These are phyloP conservation scores for Pao palembangensis DNA, from an alignment of 2,113 vertebrate species.

Conservation along the genomic window DNA sequence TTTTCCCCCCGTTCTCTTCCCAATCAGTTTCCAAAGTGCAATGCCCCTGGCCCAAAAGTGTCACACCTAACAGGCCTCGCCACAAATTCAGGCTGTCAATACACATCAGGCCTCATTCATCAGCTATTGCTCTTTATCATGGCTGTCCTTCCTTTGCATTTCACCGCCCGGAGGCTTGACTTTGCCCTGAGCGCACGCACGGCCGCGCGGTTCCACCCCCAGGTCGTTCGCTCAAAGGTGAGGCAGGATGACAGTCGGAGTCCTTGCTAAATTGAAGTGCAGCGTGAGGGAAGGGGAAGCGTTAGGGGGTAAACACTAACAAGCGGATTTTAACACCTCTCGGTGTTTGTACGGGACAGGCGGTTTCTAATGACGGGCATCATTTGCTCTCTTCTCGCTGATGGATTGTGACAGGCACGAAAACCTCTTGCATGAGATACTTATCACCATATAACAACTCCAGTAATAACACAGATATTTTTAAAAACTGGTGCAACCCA, in stretches of 20 bases:
- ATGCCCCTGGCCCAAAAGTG: conserved; percentile 66
- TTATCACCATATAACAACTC: conserved; percentile 31
- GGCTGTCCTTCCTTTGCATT: conserved; percentile 53
- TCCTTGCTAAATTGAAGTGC: conserved; percentile 36
- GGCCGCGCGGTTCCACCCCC: conserved; percentile 40
- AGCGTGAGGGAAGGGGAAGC: background rate
- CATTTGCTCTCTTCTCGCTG: conserved; percentile 25
- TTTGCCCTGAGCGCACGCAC: conserved; percentile 50
- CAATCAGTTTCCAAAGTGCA: conserved; percentile 54
- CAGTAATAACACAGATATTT: background rate
- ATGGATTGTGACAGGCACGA: conserved; percentile 38
- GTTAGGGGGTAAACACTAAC: conserved; percentile 2
- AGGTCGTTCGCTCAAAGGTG: conserved; percentile 41
- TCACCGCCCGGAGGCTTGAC: conserved; percentile 54
- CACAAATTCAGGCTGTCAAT: conserved; percentile 74
- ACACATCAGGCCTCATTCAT: conserved; percentile 71
- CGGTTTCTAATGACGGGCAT: conserved; percentile 23
- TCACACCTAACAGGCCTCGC: conserved; percentile 69
- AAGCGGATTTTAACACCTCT: conserved; percentile 36
- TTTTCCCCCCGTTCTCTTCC: conserved; percentile 15
- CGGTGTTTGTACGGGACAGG: conserved; percentile 5
- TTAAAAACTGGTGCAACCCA: background rate
- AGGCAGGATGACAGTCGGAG: conserved; percentile 50
- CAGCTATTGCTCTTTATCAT: conserved; percentile 62
- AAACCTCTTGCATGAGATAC: conserved; percentile 41